These are phyloP conservation scores for Tuberolachnus salignus DNA, from an alignment of 2,888 invertebrate species.

Conservation along the genomic window DNA sequence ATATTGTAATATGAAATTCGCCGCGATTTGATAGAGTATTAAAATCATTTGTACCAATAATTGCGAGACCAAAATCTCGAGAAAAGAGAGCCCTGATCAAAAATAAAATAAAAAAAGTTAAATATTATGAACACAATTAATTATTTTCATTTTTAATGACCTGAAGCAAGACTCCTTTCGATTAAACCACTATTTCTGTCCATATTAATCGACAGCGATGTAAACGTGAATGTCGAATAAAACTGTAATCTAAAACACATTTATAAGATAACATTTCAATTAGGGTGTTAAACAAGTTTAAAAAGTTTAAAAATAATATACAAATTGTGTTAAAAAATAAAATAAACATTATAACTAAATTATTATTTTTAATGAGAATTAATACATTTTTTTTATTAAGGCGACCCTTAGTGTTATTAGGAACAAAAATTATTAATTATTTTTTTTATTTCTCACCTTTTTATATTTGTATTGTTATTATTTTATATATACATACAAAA, in stretches of 20 bases:
- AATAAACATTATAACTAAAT: no score
- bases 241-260: conserved; percentile 59
- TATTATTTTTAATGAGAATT: no score
- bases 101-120: not conserved
- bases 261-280: not conserved
- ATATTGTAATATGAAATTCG: conserved; percentile 56
- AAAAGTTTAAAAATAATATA: no score
- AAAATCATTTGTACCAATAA: conserved; percentile 59
- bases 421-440: no score
- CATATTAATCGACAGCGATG: conserved; percentile 59
- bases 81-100: conserved; percentile 58
- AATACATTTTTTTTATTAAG: no score
- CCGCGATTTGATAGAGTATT: conserved; percentile 58
- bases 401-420: no score
- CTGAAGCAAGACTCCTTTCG: conserved; percentile 59
- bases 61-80: conserved; percentile 59
- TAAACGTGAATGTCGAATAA: conserved; percentile 59
- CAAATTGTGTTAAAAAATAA: no score
- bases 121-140: not conserved
- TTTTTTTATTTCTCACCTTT: no score
- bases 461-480: no score
- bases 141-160: conserved; percentile 44
- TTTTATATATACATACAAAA: no score
- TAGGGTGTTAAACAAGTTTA: no score
- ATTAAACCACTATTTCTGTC: conserved; percentile 59